Evolutionary conservation across 1,140 invertebrate species (phyloP), one percentile per base, ranked within the genome.

Genomic region (Holotrichia oblita): DNA sequence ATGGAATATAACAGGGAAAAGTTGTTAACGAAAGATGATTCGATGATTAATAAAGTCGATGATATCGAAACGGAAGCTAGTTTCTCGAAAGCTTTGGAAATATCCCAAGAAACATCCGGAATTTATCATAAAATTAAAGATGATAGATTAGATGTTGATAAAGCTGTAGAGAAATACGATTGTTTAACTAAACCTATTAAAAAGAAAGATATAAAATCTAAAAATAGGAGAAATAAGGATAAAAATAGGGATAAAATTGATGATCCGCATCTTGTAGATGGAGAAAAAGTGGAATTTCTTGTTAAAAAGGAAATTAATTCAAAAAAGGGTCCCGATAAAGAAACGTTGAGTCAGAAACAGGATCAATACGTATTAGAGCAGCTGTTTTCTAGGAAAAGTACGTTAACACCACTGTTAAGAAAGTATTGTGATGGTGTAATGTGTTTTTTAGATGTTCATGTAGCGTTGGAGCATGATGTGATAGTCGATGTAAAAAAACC

Each of bases 321-420:
- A 73, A 64, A 76, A 22, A 75, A 82, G 59, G 69, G 80, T 77
- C 14, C 14, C 6, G 20, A 48, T 2, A 17, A 82, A 24, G 78
- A 34, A 41, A 77, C 61, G 27, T 22, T 8, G 14, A 81, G 75
- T 34, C 44, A 81, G 78, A 76, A 73, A 24, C 85, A 90, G 85
- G 89, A 90, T 87, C 87, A 90, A 83, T 90, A 90, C 85, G 88
- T 91, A 73, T 85, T 91, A 81, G 88, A 87, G 79, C 90, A 90
- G 85, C 83, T 91, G 40, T 91, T 91, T 87, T 87, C 88, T 59
- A 90, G 89, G 83, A 88, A 85, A 80, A 85, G 82, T 83, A 75
- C 44, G 14, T 73, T 73, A 40, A 64, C 61, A 22, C 24, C 22
- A 34, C 76, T 77, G 12, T 34, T 78, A 10, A 27, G 12, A 27